phyloP scores from a whole-genome alignment of 2,888 invertebrate species.

The Calliscelio sp. region DNA sequence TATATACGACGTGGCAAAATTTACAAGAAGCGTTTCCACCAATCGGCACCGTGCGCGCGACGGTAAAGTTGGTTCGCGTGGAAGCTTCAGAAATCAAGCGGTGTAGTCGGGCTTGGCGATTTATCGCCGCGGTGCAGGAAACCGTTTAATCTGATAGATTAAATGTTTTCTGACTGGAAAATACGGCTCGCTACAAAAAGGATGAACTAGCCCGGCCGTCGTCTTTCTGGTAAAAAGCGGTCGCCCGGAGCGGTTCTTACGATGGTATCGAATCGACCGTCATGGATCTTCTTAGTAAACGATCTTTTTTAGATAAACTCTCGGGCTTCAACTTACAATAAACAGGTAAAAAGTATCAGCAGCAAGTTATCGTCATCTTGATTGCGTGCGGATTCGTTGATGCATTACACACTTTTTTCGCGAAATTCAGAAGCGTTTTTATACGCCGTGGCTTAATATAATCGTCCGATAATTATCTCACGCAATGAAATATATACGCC shows the following conservation, averaged over 20 bases:
- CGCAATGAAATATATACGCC: constrained; percentile 3
- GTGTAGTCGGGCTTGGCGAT: constrained; percentile 24
- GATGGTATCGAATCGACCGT: constrained; percentile 62
- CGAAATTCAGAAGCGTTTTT: constrained; percentile 28
- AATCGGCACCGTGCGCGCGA: constrained; percentile 42
- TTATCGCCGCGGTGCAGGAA: constrained; percentile 57
- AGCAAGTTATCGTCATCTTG: constrained; percentile 54
- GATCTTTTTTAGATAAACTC: constrained; percentile 65
- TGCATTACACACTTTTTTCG: constrained; percentile 41
- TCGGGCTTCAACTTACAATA: constrained; percentile 33
- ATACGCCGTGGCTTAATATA: constrained; percentile 39
- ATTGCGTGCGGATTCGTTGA: constrained; percentile 46
- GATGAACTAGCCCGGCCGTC: constrained; percentile 60
- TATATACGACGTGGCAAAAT: constrained; percentile 40
- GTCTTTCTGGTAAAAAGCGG: constrained; percentile 57
- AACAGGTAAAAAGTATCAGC: constrained; percentile 42
- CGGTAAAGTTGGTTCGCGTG: constrained; percentile 36
- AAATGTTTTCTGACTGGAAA: constrained; percentile 70
- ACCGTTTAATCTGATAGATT: constrained; percentile 70
- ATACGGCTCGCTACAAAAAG: constrained; percentile 64
- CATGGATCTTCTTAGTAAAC: constrained; percentile 53
- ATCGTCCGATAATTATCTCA: constrained; percentile 52
- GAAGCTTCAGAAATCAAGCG: constrained; percentile 30
- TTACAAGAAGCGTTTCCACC: constrained; percentile 42
- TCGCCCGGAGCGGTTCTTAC: constrained; percentile 54